phyloP scores from a whole-genome alignment of 1,140 invertebrate species.

The Diorhabda sublineata region DNA sequence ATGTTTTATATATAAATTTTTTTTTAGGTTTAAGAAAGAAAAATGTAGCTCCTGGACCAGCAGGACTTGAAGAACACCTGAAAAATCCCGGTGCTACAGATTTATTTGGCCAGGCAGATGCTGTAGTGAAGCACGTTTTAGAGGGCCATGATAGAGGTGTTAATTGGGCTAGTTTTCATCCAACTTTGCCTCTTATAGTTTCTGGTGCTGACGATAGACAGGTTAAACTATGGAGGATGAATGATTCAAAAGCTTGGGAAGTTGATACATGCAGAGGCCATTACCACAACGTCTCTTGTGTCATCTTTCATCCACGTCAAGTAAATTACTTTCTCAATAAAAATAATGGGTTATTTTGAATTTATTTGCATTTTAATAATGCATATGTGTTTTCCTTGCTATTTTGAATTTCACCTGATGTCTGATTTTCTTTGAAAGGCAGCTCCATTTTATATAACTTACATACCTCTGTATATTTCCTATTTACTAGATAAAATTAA shows the following conservation, averaged over 20 bases:
- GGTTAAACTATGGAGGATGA: constrained; percentile 99
- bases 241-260: constrained; percentile 98
- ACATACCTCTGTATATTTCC: too few relatives aligned
- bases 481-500: too few relatives aligned
- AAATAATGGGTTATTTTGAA: too few relatives aligned
- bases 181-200: constrained; percentile 89
- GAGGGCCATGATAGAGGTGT: constrained; percentile 97
- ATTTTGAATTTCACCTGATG: too few relatives aligned
- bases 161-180: constrained; percentile 98
- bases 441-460: too few relatives aligned
- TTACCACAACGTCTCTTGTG: constrained; percentile 99
- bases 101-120: constrained; percentile 95
- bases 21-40: constrained; percentile 83
- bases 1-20: neutral
- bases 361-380: too few relatives aligned
- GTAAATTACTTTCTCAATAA: neutral
- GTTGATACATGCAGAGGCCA: constrained; percentile 98
- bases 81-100: constrained; percentile 87
- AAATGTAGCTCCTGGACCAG: constrained; percentile 92
- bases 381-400: too few relatives aligned
- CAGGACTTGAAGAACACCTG: constrained; percentile 83
- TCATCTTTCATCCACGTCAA: constrained; percentile 94
- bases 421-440: too few relatives aligned
- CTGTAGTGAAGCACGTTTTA: constrained; percentile 95
- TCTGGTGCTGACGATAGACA: constrained; percentile 97